These are phyloP conservation scores for Sebastiscus tertius DNA, from an alignment of 2,797 vertebrate genomes.

Conservation along the genomic window DNA sequence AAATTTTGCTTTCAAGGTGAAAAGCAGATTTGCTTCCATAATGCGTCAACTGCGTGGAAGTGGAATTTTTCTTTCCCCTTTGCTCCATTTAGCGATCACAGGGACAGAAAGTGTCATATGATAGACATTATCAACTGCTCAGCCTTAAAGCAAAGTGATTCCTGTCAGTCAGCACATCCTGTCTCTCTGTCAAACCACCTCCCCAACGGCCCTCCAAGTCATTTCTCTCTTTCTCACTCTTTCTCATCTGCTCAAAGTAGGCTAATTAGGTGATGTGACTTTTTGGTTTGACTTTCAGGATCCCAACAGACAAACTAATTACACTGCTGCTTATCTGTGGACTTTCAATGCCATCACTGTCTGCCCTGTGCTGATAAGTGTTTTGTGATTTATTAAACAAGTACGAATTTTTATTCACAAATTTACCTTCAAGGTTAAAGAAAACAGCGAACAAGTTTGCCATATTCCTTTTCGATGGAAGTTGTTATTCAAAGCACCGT, in stretches of 20 bases:
- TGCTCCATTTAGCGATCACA: neutral
- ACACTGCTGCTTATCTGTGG: neutral
- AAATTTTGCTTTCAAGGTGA: neutral
- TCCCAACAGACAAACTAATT: slow-evolving; percentile 2
- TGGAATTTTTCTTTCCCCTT: neutral
- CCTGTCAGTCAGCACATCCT: slow-evolving; percentile 11
- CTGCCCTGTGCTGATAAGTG: neutral
- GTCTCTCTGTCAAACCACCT: neutral
- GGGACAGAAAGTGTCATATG: neutral
- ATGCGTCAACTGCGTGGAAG: neutral
- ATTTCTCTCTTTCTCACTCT: neutral
- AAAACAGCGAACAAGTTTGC: neutral
- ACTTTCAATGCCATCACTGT: neutral
- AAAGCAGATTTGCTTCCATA: neutral
- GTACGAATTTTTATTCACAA: neutral
- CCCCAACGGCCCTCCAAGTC: neutral
- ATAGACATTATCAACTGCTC: slow-evolving; percentile 3
- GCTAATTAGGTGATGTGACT: slow-evolving; percentile 27
- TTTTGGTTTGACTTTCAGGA: slow-evolving; percentile 31
- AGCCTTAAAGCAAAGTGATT: slow-evolving; percentile 12
- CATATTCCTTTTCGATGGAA: neutral
- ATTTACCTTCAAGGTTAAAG: neutral
- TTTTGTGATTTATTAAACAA: neutral
- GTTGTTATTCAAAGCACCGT: neutral
- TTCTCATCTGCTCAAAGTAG: slow-evolving; percentile 28